Base-by-base conservation (phyloP, 2,797 vertebrate genomes). In the Cossypha caffra region DNA sequence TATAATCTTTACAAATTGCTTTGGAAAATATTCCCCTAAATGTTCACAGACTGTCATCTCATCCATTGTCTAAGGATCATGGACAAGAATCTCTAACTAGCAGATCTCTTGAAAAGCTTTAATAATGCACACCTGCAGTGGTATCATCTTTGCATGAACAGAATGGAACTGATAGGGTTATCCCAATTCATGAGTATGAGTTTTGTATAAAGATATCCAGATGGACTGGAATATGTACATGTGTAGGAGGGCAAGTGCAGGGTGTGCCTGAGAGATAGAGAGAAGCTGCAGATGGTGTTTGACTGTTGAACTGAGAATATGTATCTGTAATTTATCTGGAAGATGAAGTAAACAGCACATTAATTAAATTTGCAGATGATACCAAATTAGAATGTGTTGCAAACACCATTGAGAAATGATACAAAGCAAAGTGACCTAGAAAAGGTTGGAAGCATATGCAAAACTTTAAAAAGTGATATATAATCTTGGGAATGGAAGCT, bases 291-390 rank as follows among this genome's bases (percentile, higher is more conserved):
- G 93, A 94, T 96, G 94, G 88, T 95, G 76, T 96, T 96, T 97
- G 95, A 96, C 95, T 96, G 91, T 94, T 96, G 94, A 96, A 97
- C 95, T 97, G 94, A 94, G 92, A 96, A 91, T 97, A 93, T 67
- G 76, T 95, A 96, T 96, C 93, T 96, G 90, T 80, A 96, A 92
- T 96, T 96, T 96, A 96, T 95, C 95, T 96, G 76, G 63, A 95
- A 95, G 94, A 95, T 80, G 93, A 96, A 59, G 95, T 96, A 97
- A 97, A 95, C 93, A 96, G n/a, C 76, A 85, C 71, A 96, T 95
- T 97, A 97, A 96, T 97, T 97, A 96, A 96, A 96, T 93, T 88
- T 95, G 79, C 77, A 94, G 90, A 96, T 95, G 80, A 96, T 91
- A 97, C 84, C 58, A 96, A 96, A 88, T 68, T 83, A 45, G 37